phyloP scores from a whole-genome alignment of 2,113 vertebrate genomes.

The Cyanistes caeruleus region DNA sequence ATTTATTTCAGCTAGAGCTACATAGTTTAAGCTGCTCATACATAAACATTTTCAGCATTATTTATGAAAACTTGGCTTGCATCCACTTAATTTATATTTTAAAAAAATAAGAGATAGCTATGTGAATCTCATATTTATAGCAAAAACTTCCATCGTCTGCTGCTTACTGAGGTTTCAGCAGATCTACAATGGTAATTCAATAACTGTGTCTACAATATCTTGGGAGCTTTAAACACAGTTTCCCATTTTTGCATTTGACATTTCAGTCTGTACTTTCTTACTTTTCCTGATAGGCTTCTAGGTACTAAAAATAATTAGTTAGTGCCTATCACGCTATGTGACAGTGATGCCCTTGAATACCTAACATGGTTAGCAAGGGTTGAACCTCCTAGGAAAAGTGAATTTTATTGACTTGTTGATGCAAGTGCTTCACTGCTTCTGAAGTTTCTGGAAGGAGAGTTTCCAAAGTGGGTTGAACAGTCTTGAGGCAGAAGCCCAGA shows the following conservation, averaged over 20 bases:
- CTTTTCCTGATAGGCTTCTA: constrained; percentile 33
- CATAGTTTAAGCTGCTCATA: constrained; percentile 53
- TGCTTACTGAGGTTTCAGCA: constrained; percentile 47
- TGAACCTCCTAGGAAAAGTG: neutral
- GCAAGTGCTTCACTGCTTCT: neutral
- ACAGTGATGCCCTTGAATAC: neutral
- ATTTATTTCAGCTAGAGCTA: constrained; percentile 45
- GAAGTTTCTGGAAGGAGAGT: neutral
- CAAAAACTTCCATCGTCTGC: constrained; percentile 15
- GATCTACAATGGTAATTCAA: constrained; percentile 54
- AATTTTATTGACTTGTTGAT: neutral
- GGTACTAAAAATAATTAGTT: constrained; percentile 44
- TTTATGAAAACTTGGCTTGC: constrained; percentile 57
- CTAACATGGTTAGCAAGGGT: neutral
- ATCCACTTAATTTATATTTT: constrained; percentile 48
- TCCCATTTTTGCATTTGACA: constrained; percentile 49
- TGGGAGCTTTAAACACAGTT: constrained; percentile 34
- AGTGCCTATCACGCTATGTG: neutral
- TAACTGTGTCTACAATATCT: constrained; percentile 42
- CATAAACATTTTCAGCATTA: constrained; percentile 67
- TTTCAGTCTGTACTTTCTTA: constrained; percentile 39
- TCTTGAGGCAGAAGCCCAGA: neutral
- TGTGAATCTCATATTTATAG: constrained; percentile 33
- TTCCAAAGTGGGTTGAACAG: neutral
- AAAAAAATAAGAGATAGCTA: constrained; percentile 30